A percentile compares a stretch with the other conserved stretches of the same genome.
Conservation (phyloP, 2,888 invertebrate species). For the Agrochola lychnidis region DNA sequence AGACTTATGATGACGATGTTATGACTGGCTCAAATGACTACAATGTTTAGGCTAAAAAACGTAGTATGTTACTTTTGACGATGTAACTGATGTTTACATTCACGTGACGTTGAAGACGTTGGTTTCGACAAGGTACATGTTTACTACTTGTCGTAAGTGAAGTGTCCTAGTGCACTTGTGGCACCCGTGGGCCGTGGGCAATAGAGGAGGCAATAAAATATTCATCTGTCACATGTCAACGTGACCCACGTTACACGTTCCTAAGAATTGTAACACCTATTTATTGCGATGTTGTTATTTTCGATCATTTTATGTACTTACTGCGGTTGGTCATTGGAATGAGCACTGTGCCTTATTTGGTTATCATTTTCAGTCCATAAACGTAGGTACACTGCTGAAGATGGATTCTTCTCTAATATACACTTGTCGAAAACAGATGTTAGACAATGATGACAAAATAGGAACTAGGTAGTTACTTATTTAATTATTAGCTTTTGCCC, state of each 20-base stretch:
- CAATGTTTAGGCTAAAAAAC: slow-evolving; percentile 54
- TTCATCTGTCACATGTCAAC: slow-evolving; percentile 86
- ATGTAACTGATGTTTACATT: slow-evolving; percentile 41
- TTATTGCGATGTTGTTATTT: slow-evolving; percentile 67
- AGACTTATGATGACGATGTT: slow-evolving; percentile 52
- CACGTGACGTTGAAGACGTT: slow-evolving; percentile 43
- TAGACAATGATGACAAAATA: background rate
- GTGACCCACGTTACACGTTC: slow-evolving; percentile 75
- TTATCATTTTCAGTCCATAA: slow-evolving; percentile 2
- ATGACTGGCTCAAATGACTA: slow-evolving; percentile 63
- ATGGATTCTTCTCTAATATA: background rate
- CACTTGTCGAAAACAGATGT: background rate
- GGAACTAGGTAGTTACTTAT: background rate
- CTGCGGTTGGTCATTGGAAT: slow-evolving; percentile 13
- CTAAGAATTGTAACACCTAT: slow-evolving; percentile 64
- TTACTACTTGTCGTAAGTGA: slow-evolving; percentile 51
- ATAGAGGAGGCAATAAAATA: slow-evolving; percentile 85
- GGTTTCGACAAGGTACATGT: slow-evolving; percentile 56
- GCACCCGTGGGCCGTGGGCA: slow-evolving; percentile 81
- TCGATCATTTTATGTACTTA: slow-evolving; percentile 40
- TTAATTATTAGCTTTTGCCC: too few relatives aligned
- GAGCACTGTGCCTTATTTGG: slow-evolving; percentile 10
- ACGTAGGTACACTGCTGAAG: background rate
- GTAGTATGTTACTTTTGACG: slow-evolving; percentile 38
- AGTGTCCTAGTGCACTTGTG: slow-evolving; percentile 63